Evolutionary conservation across 2,888 invertebrate species (phyloP).

Genomic region (Sphaeridia pumilis): DNA sequence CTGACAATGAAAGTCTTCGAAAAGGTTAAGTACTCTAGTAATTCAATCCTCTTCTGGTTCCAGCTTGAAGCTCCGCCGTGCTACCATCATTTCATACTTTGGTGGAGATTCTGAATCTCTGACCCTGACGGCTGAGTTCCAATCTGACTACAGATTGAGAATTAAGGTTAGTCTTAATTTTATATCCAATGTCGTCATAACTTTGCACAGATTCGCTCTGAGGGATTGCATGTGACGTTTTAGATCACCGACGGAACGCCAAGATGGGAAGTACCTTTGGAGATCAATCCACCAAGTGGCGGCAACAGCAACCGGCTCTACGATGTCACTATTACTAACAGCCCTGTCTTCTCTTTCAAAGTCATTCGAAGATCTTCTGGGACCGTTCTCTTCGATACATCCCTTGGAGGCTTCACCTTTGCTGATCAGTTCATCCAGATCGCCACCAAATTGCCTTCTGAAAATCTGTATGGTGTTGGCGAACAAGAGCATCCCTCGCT

Average conservation of each 20-base stretch:
- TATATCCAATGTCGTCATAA: neutral
- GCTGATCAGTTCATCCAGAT: conserved; percentile 43
- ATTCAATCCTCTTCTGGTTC: conserved; percentile 6
- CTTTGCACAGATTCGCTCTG: neutral
- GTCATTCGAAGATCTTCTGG: conserved; percentile 33
- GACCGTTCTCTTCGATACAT: conserved; percentile 35
- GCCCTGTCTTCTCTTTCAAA: conserved; percentile 37
- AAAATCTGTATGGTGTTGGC: conserved; percentile 42
- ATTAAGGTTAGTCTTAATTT: conserved; percentile 20
- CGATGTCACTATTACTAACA: conserved; percentile 26
- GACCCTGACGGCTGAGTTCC: conserved; percentile 23
- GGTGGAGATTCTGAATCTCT: conserved; percentile 23
- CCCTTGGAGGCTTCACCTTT: conserved; percentile 40
- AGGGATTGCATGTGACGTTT: neutral
- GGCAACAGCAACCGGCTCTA: conserved; percentile 30
- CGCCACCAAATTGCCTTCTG: conserved; percentile 39
- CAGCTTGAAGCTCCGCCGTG: conserved; percentile 20
- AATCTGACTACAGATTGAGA: conserved; percentile 29
- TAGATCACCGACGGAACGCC: conserved; percentile 22
- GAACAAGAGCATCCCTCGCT: conserved; percentile 41
- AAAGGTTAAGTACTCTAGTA: neutral
- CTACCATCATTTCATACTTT: conserved; percentile 19
- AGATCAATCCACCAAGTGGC: conserved; percentile 19
- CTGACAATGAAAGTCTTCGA: neutral
- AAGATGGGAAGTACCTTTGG: conserved; percentile 29